These are phyloP conservation scores for Rhopalosiphum maidis DNA, from an alignment of 1,140 invertebrate species.

Conservation along the genomic window DNA sequence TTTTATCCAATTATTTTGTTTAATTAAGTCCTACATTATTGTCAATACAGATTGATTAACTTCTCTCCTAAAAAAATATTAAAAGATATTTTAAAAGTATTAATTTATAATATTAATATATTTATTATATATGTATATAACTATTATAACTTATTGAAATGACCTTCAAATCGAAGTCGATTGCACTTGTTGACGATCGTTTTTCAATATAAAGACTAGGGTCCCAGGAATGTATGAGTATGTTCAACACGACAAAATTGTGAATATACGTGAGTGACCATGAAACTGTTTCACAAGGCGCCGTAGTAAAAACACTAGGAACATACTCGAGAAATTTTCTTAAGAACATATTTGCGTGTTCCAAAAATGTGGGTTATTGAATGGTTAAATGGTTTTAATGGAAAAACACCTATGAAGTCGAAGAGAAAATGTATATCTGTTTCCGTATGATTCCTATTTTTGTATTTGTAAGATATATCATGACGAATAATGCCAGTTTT, in stretches of 20 bases:
- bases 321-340: too few species aligned
- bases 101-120: not conserved
- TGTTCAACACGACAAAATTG: not conserved
- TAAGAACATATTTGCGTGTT: too few species aligned
- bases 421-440: too few species aligned
- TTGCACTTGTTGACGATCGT: slow-evolving; percentile 22
- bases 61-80: not conserved
- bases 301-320: too few species aligned
- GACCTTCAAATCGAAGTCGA: not conserved
- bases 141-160: not conserved
- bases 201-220: slow-evolving; percentile 9
- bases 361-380: too few species aligned
- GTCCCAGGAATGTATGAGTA: not conserved
- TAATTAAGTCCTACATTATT: not conserved
- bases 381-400: too few species aligned
- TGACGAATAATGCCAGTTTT: too few species aligned
- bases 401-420: too few species aligned
- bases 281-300: not conserved
- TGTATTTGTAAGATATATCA: too few species aligned
- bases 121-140: not conserved
- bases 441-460: too few species aligned
- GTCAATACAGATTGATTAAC: not conserved
- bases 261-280: not conserved
- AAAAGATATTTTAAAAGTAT: not conserved
- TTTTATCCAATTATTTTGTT: not conserved